Percentiles rank a stretch among this genome's conserved stretches.
Conservation (phyloP, 2,797 vertebrate species). For the Rachycentron canadum region DNA sequence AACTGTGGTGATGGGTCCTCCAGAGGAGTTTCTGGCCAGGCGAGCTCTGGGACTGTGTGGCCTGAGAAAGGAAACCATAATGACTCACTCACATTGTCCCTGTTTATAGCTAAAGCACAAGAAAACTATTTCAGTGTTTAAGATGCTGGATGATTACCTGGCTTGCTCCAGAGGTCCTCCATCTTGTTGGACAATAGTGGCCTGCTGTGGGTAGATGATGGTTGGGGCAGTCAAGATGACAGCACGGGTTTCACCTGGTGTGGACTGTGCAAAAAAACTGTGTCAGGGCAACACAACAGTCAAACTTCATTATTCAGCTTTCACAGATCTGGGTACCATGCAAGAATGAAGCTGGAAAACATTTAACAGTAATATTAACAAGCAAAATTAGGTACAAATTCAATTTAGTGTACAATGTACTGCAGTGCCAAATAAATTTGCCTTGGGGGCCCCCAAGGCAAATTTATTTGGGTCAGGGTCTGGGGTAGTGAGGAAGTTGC, state of each 20-base stretch:
- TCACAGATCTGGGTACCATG: background rate
- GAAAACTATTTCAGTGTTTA: slow-evolving; percentile 6
- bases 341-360: background rate
- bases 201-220: slow-evolving; percentile 91
- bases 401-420: background rate
- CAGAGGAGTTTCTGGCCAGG: slow-evolving; percentile 83
- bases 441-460: background rate
- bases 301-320: background rate
- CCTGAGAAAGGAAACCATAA: slow-evolving; percentile 78
- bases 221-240: slow-evolving; percentile 85
- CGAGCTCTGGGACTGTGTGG: slow-evolving; percentile 92
- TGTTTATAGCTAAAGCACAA: slow-evolving; percentile 18
- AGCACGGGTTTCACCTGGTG: slow-evolving; percentile 77
- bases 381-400: background rate
- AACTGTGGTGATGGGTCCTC: slow-evolving; percentile 90
- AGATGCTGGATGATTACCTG: slow-evolving; percentile 82
- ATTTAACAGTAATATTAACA: background rate
- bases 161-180: slow-evolving; percentile 83
- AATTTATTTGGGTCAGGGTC: too few species aligned
- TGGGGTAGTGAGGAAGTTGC: background rate
- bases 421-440: background rate
- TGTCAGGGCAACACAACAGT: background rate
- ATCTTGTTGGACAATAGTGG: slow-evolving; percentile 81
- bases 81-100: slow-evolving; percentile 18
- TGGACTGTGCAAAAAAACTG: slow-evolving; percentile 76